Percentiles rank a stretch among this genome's conserved stretches.
These are phyloP conservation scores for Ivindomyrus marchei DNA, from an alignment of 2,113 vertebrate genomes.

Conservation along the genomic window DNA sequence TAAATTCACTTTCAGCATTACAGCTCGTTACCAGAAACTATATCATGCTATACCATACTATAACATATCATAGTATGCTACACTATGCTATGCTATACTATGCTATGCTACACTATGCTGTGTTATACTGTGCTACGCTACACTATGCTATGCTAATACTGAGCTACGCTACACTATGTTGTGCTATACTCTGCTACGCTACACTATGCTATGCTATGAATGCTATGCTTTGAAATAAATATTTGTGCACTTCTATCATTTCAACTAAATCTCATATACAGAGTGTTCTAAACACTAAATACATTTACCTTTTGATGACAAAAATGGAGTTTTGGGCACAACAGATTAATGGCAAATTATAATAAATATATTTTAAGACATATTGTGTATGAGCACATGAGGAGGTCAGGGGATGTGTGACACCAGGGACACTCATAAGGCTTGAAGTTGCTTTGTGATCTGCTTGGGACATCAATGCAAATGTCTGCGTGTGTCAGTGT, in stretches of 20 bases:
- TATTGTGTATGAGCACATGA: neutral
- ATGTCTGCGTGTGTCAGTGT: neutral
- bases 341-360: neutral
- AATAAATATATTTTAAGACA: neutral
- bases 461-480: neutral
- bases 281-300: neutral
- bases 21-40: neutral
- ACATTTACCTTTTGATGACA: neutral
- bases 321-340: neutral
- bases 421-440: neutral
- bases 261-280: neutral
- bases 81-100: neutral
- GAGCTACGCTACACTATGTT: too few relatives aligned
- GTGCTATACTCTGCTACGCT: neutral
- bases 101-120: neutral
- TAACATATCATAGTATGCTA: neutral
- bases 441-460: neutral
- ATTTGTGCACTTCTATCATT: neutral
- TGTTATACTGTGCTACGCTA: neutral
- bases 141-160: neutral
- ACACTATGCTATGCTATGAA: neutral
- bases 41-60: neutral
- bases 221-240: neutral
- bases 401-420: neutral
- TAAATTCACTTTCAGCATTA: neutral